Evolutionary conservation across 53 echinoderm and acorn worm species (phyloP).

Genomic region (Arbacia lixula): DNA sequence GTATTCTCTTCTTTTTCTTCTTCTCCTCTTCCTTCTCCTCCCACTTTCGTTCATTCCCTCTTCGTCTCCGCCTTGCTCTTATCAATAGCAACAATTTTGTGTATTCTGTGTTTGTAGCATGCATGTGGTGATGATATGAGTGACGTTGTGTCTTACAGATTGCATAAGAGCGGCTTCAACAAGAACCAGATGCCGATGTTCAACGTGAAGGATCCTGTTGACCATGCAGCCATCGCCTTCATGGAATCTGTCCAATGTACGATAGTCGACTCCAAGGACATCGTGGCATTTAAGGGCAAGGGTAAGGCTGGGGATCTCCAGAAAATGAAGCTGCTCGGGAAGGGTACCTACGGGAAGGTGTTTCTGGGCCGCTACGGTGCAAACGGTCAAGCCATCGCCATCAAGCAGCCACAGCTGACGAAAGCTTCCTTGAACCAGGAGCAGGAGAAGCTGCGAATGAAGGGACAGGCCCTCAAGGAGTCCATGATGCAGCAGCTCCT

Average conservation of each 20-base stretch:
- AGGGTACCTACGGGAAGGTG: slow-evolving; percentile 27
- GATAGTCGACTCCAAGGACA: not conserved
- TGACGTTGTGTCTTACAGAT: no score
- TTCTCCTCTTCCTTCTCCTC: not conserved
- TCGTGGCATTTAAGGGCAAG: not conserved
- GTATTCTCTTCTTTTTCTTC: not conserved
- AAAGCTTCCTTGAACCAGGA: not conserved
- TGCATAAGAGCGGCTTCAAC: no score
- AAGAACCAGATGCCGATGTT: no score
- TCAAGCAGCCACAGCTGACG: not conserved
- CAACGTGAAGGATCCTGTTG: not conserved
- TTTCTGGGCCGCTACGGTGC: slow-evolving; percentile 16
- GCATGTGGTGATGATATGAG: no score
- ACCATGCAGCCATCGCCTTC: slow-evolving; percentile 9
- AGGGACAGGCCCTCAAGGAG: slow-evolving; percentile 4
- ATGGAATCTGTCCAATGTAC: not conserved
- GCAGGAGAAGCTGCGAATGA: slow-evolving; percentile 19
- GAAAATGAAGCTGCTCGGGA: slow-evolving; percentile 5
- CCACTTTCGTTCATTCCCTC: not conserved
- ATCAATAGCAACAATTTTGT: no score
- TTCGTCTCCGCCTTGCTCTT: not conserved
- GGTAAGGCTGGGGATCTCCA: not conserved
- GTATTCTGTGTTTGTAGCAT: no score
- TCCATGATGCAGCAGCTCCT: slow-evolving; percentile 35
- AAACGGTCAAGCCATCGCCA: not conserved